These are phyloP conservation scores for Tauraco erythrolophus DNA, from an alignment of 2,113 vertebrate species.

Conservation along the genomic window DNA sequence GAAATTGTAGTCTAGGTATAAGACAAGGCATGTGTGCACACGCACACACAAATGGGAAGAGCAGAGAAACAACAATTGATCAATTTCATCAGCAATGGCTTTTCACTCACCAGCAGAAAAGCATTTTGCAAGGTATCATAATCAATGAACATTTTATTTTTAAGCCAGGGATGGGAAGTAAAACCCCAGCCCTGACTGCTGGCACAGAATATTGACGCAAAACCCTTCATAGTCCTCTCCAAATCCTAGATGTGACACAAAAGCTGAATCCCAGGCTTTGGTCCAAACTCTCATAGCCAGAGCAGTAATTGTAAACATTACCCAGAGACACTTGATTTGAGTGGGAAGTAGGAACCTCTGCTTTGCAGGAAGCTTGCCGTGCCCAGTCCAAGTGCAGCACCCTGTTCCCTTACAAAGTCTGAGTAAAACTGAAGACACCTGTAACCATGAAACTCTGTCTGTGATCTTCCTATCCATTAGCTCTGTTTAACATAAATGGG, in stretches of 20 bases:
- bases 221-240: not conserved
- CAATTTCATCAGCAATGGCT: not conserved
- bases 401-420: not conserved
- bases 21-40: not conserved
- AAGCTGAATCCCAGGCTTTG: not conserved
- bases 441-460: not conserved
- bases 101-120: not conserved
- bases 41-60: not conserved
- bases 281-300: not conserved
- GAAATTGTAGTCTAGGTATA: not conserved
- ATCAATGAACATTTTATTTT: not conserved
- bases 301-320: not conserved
- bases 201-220: not conserved
- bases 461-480: not conserved
- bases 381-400: not conserved
- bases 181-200: not conserved
- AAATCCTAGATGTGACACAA: not conserved
- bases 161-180: not conserved
- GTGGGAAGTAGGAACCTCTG: not conserved
- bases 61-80: not conserved
- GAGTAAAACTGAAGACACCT: not conserved
- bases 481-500: not conserved
- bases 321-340: not conserved
- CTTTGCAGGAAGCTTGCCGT: not conserved
- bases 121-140: not conserved